Evolutionary conservation across 1,140 invertebrate species (phyloP).

Genomic region (Trachelipus rathkii): DNA sequence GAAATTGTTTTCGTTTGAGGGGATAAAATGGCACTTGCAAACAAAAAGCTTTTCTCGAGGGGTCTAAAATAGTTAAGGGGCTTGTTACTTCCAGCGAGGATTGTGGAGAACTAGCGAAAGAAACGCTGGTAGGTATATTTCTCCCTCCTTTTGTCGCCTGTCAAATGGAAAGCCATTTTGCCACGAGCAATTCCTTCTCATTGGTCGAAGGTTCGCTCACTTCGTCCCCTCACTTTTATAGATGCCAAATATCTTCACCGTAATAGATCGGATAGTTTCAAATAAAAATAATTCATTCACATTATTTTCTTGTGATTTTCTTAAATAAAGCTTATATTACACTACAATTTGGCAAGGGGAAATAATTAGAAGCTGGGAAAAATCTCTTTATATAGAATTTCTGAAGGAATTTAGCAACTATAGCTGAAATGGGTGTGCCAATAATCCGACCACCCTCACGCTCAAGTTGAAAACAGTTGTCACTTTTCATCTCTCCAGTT

Average conservation of each 20-base stretch:
- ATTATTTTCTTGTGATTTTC: neutral
- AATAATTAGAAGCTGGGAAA: neutral
- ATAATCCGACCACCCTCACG: too few relatives aligned
- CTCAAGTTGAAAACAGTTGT: too few relatives aligned
- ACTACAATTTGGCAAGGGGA: neutral
- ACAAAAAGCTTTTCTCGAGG: neutral
- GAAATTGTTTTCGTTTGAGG: neutral
- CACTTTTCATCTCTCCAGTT: too few relatives aligned
- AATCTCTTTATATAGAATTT: neutral
- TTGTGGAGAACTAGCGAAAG: slow-evolving; percentile 8
- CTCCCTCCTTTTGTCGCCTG: slow-evolving; percentile 6
- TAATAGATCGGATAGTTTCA: neutral
- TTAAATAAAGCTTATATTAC: neutral
- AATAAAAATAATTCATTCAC: neutral
- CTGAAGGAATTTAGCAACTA: neutral
- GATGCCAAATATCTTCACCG: neutral
- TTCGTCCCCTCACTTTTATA: neutral
- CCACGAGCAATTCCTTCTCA: neutral
- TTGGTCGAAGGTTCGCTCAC: neutral
- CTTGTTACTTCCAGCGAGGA: neutral
- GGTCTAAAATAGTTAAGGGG: neutral
- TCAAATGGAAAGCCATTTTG: slow-evolving; percentile 4
- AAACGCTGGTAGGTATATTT: slow-evolving; percentile 1
- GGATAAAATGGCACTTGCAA: neutral
- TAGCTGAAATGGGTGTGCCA: neutral